Evolutionary conservation across 2,797 vertebrate genomes (phyloP), one percentile per base, ranked within the genome.

Genomic region (Pantherophis alleghaniensis): DNA sequence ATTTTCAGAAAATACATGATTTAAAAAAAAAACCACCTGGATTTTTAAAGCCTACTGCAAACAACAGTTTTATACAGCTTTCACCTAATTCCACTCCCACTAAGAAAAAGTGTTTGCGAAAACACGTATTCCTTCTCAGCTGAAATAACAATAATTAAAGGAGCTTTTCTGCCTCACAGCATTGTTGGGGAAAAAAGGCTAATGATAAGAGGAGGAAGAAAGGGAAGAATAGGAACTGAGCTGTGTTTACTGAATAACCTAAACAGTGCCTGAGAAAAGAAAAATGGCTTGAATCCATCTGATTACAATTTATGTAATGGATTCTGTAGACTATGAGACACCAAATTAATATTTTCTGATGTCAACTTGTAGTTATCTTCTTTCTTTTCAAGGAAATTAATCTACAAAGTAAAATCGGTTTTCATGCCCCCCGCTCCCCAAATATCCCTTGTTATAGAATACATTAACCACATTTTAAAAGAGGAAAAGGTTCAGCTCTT

Each of bases 331-430:
- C 89, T 92, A 90, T 10, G 60, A 89, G 90, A 89, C 6, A 83
- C 60, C 26, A 83, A 91, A 92, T 94, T 87, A 87, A 79, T 91
- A 91, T 90, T 90, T 91, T 90, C 55, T 79, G 47, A 87, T 56
- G 57, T 66, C 89, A 87, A 26, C 51, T 32, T 92, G 55, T 61
- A 87, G 92, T 91, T 91, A 91, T 94, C 87, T 32, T 12, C 16
- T 90, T 47, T 37, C 3, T 28, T 93, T 93, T 47, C 53, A 91
- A 93, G 79, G n/a, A 87, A 93, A 94, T 93, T 94, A 91, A 91
- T 90, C 79, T 90, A 90, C 61, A 90, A 90, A 90, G 59, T 18
- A 7, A n/a, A 90, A 87, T 93, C 90, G 53, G 79, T 74, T 69
- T 22, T 20, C 20, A 47, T 37, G 37, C 22, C 26, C 14, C 14